Evolutionary conservation across 2,888 invertebrate species (phyloP), one percentile per base, ranked within the genome.

Genomic region (Thelaira solivaga): DNA sequence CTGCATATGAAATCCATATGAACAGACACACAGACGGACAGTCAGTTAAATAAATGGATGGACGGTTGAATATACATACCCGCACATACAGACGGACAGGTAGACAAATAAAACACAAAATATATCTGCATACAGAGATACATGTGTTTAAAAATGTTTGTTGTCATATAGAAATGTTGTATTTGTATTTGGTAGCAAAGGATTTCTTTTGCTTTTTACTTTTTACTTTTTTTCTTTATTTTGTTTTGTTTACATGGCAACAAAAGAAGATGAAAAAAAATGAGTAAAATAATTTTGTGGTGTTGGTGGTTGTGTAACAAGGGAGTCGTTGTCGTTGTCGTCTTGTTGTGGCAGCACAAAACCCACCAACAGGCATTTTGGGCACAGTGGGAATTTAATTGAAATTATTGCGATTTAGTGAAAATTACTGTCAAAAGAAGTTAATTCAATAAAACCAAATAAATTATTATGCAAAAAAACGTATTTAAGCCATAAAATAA

Each of bases 51-150:
- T 36, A 36, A 22, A 31, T 20, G 41, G 16, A 51, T 45, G 47
- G 13, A 47, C 13, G 47, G 24, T 26, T 13, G 47, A 29, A 13
- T 34, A 45, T n/a, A 13, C 34, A 36, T 26, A 13, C 18, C 4
- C 39, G 24, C 20, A 31, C 16, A 55, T 2, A 5, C 47, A 22
- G 10, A 24, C 26, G n/a, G 29, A 43, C 55, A 47, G 43, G 39
- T 68, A 64, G 29, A 65, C 31, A 71, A 31, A 49, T 55, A 43
- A 65, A 53, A 55, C 20, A 53, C 41, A 74, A 74, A 69, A 71
- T 62, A 68, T 71, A 78, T 78, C 78, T 78, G 78, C 78, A 78
- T 78, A 78, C 49, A 36, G 16, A 72, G 31, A 65, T 71, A 78
- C 78, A 74, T 65, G 31, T 69, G 69, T 65, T 55, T 71, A 53